Evolutionary conservation across 2,888 invertebrate species (phyloP).

Genomic region (Drosophila mimica): DNA sequence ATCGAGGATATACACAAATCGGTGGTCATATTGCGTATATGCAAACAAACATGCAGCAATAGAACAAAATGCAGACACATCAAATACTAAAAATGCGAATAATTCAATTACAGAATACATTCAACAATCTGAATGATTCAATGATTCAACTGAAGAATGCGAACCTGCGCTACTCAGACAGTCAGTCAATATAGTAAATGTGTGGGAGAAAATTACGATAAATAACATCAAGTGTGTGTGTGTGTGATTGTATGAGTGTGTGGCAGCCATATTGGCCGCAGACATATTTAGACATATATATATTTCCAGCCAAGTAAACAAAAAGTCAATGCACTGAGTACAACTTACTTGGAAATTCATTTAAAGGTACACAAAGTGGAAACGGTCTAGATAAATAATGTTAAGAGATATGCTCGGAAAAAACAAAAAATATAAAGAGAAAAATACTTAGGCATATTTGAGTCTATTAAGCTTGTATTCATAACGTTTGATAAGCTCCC

Average conservation of each 20-base stretch:
- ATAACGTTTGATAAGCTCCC: background rate
- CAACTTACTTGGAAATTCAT: constrained; percentile 35
- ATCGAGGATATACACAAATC: background rate
- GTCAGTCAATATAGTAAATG: constrained; percentile 64
- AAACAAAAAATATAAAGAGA: background rate
- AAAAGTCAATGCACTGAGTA: constrained; percentile 45
- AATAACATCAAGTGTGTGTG: constrained; percentile 20
- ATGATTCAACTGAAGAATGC: constrained; percentile 11
- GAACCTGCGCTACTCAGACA: constrained; percentile 61
- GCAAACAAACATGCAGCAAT: constrained; percentile 10
- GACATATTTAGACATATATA: too few species aligned
- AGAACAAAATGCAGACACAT: constrained; percentile 19
- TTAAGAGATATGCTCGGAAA: constrained; percentile 7
- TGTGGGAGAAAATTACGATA: constrained; percentile 34
- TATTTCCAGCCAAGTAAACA: constrained; percentile 44
- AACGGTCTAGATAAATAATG: constrained; percentile 22
- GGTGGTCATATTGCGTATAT: constrained; percentile 35
- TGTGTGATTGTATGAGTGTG: constrained; percentile 18
- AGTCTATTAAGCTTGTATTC: background rate
- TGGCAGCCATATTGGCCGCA: constrained; percentile 30
- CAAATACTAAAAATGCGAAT: constrained; percentile 7
- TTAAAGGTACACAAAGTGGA: constrained; percentile 19
- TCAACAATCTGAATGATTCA: constrained; percentile 32
- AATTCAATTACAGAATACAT: constrained; percentile 36
- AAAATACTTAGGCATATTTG: background rate